Conservation (phyloP, 2,888 invertebrate genomes). For the Morpho achilles region DNA sequence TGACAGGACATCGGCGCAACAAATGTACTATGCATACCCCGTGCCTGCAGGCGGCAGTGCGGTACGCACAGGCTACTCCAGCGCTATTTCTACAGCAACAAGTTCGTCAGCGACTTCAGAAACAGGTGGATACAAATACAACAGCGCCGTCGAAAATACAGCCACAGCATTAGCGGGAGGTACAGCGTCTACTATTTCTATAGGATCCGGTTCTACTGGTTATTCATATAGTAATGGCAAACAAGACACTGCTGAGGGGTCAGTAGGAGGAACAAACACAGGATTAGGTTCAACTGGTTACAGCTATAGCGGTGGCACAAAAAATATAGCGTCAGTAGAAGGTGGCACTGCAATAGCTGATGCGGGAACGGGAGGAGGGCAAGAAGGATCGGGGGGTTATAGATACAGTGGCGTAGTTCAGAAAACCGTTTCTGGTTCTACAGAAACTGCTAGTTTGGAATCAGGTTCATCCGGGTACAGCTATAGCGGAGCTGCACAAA, state of each 20-base stretch:
- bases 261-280: conserved; percentile 2
- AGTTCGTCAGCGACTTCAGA: conserved; percentile 20
- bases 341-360: not conserved
- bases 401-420: conserved; percentile 32
- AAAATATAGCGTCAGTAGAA: not conserved
- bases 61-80: conserved; percentile 43
- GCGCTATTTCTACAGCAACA: conserved; percentile 31
- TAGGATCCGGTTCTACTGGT: conserved; percentile 23
- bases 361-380: not conserved
- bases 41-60: conserved; percentile 44
- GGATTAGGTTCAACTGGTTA: conserved; percentile 6
- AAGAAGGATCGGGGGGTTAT: conserved; percentile 30
- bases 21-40: conserved; percentile 70
- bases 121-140: conserved; percentile 28
- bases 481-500: conserved; percentile 11
- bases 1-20: conserved; percentile 59
- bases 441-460: not conserved
- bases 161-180: not conserved
- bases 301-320: conserved; percentile 9
- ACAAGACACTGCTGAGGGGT: conserved; percentile 13
- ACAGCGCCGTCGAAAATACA: conserved; percentile 12
- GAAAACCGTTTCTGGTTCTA: not conserved
- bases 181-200: not conserved
- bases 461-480: conserved; percentile 17
- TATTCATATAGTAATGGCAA: conserved; percentile 39